Evolutionary conservation across 1,140 invertebrate genomes (phyloP), one percentile per base, ranked within the genome.

Genomic region (Teleopsis dalmanni): DNA sequence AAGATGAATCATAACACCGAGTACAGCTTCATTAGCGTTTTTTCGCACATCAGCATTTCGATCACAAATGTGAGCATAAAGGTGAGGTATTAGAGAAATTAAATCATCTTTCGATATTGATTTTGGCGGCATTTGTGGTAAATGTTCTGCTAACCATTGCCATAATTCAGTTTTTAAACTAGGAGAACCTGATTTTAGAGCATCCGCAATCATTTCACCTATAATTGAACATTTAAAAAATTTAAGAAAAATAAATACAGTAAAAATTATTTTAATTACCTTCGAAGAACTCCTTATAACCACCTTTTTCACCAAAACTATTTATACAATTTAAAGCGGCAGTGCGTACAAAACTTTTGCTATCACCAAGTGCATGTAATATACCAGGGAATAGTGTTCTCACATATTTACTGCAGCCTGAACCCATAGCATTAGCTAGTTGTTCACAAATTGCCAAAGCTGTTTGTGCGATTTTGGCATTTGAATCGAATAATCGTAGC

Each of bases 1-100:
- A 1, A 92, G 71, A 72, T 95, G 92, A 48, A 95, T 84, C 92
- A 96, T 96, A 53, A 94, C 84, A 7, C 91, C 91, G 21, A 95
- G 68, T 18, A 95, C 80, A 37, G 88, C 88, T 61, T 96, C 92
- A 50, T 85, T 82, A 13, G 91, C 86, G 62, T 87, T 89, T 65
- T 91, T 94, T 13, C 93, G 76, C 2, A 96, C 91, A 59, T 95
- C 93, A 0, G 82, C 84, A 70, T 87, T 91, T 33, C 94, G 79
- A 75, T 97, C 93, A 64, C 95, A 92, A 25, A 96, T 68, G 67
- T 89, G 89, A 29, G 78, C 76, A 70, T 84, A 91, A n/a, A 96
- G 71, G 56, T 80, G 73, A 1, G 88, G 85, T 38, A 95, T 73
- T 70, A 89, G 91, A 6, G 81, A 62, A 2, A 80, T 65, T 7